Base-by-base conservation (phyloP, 2,113 vertebrate genomes). In the Halcyon senegalensis region DNA sequence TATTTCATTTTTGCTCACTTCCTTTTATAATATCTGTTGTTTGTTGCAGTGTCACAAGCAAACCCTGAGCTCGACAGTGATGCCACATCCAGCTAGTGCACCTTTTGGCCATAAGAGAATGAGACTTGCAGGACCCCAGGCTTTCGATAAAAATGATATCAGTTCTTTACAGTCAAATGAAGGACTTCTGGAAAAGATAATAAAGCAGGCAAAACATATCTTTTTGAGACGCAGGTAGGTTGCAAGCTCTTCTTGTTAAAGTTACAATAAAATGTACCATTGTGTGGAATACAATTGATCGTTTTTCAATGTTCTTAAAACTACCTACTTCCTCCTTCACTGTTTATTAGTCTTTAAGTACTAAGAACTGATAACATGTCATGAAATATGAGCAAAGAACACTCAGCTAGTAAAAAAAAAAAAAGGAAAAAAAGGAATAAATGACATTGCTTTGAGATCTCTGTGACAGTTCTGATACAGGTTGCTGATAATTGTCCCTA, bases 131-230 rank as follows among this genome's bases (percentile, higher is more conserved):
- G 99, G 99, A 13, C 99, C 99, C 11, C 98, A 99, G 92, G 99
- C 99, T 63, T 99, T 99, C 75, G 99, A 99, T 95, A 99, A 99
- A 96, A 98, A 99, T 13, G 99, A 99, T 44, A 99, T 99, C 87
- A 97, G 91, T 91, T 97, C 97, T 58, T 87, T 99, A 90, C 99
- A 99, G 94, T 98, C 99, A 1, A 99, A 90, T 16, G 99, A 99
- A 95, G 99, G 99, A 16, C 99, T 99, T 63, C 97, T 99, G 96
- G 99, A 99, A 97, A 99, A 99, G 97, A 99, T 99, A 95, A 99
- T 99, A 97, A 99, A 99, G 94, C 99, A 99, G 96, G 99, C 99
- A 91, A 99, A 99, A 63, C 99, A 99, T 96, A 99, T 99, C 83
- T 99, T 99, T 95, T 98, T 99, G 74, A 98, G 99, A 30, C 98